Evolutionary conservation across 2,797 vertebrate genomes (phyloP).

Genomic region (Heteromormyrus szaboi): DNA sequence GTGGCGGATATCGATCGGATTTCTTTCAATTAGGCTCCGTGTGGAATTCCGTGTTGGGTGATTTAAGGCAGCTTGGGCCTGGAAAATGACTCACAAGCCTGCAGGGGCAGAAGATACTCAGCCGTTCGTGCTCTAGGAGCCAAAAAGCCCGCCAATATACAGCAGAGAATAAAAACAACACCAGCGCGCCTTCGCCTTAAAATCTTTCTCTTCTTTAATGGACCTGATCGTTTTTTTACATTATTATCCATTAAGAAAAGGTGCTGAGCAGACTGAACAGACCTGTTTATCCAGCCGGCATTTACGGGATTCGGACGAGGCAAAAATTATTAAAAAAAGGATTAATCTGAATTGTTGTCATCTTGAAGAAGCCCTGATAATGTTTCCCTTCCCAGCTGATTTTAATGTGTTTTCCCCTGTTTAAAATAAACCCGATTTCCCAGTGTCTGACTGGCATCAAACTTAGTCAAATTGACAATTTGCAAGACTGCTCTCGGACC

Average conservation of each 20-base stretch:
- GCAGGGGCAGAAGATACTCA: neutral
- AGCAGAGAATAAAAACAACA: conserved; percentile 10
- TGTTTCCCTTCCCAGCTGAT: conserved; percentile 45
- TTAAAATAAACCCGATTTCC: conserved; percentile 57
- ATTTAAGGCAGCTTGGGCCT: neutral
- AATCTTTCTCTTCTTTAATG: conserved; percentile 32
- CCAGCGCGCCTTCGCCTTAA: conserved; percentile 16
- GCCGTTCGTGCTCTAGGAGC: neutral
- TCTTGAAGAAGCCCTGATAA: conserved; percentile 25
- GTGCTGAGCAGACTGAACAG: conserved; percentile 31
- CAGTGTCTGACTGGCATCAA: conserved; percentile 52
- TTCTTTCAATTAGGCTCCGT: conserved; percentile 3
- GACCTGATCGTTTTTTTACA: conserved; percentile 26
- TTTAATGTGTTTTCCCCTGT: conserved; percentile 39
- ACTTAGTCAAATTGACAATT: conserved; percentile 57
- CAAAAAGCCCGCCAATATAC: neutral
- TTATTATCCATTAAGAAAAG: conserved; percentile 27
- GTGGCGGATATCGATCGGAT: conserved; percentile 3
- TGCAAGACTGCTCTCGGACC: conserved; percentile 66
- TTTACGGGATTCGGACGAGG: conserved; percentile 18
- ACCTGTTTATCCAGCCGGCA: conserved; percentile 12
- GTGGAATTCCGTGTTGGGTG: neutral
- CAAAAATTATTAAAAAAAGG: conserved; percentile 25
- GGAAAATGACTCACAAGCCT: neutral
- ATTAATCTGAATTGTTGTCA: conserved; percentile 34